phyloP scores from a whole-genome alignment of 2,888 invertebrate genomes.

The Drosophila niveifrons region DNA sequence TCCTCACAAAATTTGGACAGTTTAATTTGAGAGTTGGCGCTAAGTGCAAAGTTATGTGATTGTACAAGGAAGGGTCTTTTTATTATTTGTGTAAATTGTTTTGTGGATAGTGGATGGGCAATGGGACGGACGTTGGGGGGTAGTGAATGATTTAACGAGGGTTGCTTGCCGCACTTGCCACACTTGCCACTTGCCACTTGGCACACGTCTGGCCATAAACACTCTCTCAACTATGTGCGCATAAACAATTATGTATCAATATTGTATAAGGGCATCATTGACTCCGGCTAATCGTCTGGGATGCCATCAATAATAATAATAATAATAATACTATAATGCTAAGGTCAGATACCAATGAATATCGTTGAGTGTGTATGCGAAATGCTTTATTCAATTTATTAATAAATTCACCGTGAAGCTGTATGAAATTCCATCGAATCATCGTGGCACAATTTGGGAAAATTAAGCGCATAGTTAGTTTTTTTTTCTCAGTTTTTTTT shows the following conservation, averaged over 20 bases:
- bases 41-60: slow-evolving; percentile 81
- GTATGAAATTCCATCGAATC: slow-evolving; percentile 51
- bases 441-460: slow-evolving; percentile 42
- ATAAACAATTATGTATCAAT: slow-evolving; percentile 20
- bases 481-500: slow-evolving; percentile 1
- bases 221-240: neutral
- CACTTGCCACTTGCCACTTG: neutral
- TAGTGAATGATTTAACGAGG: slow-evolving; percentile 24
- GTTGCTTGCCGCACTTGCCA: slow-evolving; percentile 29
- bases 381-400: slow-evolving; percentile 38
- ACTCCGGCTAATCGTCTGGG: slow-evolving; percentile 23
- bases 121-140: neutral
- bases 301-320: slow-evolving; percentile 23
- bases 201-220: slow-evolving; percentile 5
- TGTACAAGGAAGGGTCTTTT: slow-evolving; percentile 59
- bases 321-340: slow-evolving; percentile 24
- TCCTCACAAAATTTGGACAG: slow-evolving; percentile 66
- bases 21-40: slow-evolving; percentile 78
- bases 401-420: slow-evolving; percentile 48
- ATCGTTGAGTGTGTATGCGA: slow-evolving; percentile 15
- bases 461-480: slow-evolving; percentile 30
- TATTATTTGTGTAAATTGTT: slow-evolving; percentile 10
- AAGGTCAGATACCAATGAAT: slow-evolving; percentile 47
- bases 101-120: slow-evolving; percentile 19
- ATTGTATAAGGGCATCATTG: slow-evolving; percentile 11